Percentiles rank a stretch among this genome's conserved stretches.
Evolutionary conservation across 1,140 invertebrate species (phyloP).

Genomic region (Acromyrmex heyeri): DNA sequence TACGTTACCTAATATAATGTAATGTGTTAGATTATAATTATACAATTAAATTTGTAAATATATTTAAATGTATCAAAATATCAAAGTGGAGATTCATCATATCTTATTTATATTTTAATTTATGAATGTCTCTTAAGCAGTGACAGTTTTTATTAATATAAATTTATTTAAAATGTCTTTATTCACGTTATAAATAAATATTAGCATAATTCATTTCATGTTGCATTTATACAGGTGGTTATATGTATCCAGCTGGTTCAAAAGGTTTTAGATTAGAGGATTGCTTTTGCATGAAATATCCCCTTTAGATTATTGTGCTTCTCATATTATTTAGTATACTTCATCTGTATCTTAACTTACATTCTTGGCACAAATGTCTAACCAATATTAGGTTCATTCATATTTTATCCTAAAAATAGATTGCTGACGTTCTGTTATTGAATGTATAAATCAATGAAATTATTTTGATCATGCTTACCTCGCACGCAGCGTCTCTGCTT

Average conservation of each 20-base stretch:
- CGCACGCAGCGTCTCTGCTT: background rate
- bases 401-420: constrained; percentile 79
- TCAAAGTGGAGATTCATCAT: background rate
- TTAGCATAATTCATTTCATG: background rate
- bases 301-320: constrained; percentile 6
- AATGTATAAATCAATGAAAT: constrained; percentile 53
- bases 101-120: background rate
- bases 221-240: constrained; percentile 31
- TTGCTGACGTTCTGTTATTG: constrained; percentile 34
- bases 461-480: constrained; percentile 20
- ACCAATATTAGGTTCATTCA: constrained; percentile 63
- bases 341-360: constrained; percentile 20
- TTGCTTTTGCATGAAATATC: constrained; percentile 22
- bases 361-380: constrained; percentile 70
- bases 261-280: constrained; percentile 14
- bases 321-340: background rate
- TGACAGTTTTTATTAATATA: too few species aligned
- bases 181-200: background rate
- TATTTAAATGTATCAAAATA: background rate
- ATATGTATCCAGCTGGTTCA: constrained; percentile 45
- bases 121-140: constrained; percentile 14
- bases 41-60: background rate
- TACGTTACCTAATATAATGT: background rate
- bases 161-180: constrained; percentile 25
- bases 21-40: background rate